Percentiles rank a stretch among this genome's conserved stretches.
phyloP scores from a whole-genome alignment of 2,888 invertebrate genomes.

The Maniola hyperantus region DNA sequence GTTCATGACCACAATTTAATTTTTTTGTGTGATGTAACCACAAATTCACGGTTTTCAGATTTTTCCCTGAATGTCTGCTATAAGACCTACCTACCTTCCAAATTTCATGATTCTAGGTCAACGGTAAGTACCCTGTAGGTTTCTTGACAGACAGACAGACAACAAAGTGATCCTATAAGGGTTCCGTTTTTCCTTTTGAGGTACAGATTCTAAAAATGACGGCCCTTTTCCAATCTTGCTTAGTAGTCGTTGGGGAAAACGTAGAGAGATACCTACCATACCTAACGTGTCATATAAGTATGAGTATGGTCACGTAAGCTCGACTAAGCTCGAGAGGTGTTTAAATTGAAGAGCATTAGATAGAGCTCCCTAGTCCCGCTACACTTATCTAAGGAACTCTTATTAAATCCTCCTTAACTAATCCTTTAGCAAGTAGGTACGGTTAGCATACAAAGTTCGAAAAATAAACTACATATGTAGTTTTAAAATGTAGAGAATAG shows the following conservation, averaged over 20 bases:
- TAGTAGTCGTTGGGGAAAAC: neutral
- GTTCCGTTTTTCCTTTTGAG: no score
- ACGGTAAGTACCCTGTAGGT: no score
- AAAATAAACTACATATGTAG: slow-evolving; percentile 10
- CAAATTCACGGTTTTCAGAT: no score
- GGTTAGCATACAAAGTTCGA: slow-evolving; percentile 49
- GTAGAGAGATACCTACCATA: neutral
- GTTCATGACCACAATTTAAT: no score
- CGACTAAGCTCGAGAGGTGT: slow-evolving; percentile 47
- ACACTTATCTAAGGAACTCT: slow-evolving; percentile 77
- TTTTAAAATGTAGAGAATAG: neutral
- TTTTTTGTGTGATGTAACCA: no score
- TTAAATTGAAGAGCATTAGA: slow-evolving; percentile 64
- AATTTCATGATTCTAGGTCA: no score
- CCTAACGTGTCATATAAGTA: slow-evolving; percentile 2
- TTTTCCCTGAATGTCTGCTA: no score
- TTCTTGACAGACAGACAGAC: no score
- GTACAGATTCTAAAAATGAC: no score
- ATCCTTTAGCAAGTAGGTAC: slow-evolving; percentile 65
- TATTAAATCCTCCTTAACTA: slow-evolving; percentile 80
- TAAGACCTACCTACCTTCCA: no score
- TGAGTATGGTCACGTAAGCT: slow-evolving; percentile 38
- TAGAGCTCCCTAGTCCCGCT: slow-evolving; percentile 64
- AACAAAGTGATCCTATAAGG: no score
- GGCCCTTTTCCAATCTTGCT: no score